Evolutionary conservation across 2,113 vertebrate species (phyloP).

Genomic region (Ibidorhyncha struthersii): DNA sequence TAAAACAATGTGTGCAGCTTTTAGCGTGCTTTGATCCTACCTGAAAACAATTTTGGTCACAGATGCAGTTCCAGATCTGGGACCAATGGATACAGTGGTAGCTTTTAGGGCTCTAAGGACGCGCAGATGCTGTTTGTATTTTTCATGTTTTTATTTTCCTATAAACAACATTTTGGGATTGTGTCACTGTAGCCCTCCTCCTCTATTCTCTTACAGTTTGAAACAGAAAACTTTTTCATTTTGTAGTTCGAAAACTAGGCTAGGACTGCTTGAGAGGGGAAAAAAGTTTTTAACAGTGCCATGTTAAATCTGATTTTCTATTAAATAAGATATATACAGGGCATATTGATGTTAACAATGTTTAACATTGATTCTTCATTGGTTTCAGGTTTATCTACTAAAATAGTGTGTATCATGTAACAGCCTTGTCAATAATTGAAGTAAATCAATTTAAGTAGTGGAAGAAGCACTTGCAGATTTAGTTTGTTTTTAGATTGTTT

Average conservation of each 20-base stretch:
- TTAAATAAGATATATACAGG: neutral
- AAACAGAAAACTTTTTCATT: neutral
- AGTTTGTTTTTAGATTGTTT: neutral
- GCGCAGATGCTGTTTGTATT: neutral
- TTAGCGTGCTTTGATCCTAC: neutral
- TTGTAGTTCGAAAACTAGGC: neutral
- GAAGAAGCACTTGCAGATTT: neutral
- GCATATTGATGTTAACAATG: neutral
- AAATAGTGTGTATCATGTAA: fast-evolving
- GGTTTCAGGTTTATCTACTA: neutral
- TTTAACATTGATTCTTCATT: neutral
- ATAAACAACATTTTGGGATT: neutral
- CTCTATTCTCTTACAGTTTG: neutral
- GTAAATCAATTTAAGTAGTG: neutral
- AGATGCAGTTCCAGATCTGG: neutral
- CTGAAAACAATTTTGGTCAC: neutral
- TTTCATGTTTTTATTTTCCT: neutral
- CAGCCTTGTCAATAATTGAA: neutral
- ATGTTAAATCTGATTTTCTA: neutral
- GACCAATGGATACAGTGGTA: neutral
- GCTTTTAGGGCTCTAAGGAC: neutral
- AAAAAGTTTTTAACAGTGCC: neutral
- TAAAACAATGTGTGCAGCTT: neutral
- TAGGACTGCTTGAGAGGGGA: neutral
- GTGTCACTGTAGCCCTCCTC: neutral